Evolutionary conservation across 1,140 invertebrate species (phyloP), one percentile per base, ranked within the genome.

Genomic region (Protaetia brevitarsis): DNA sequence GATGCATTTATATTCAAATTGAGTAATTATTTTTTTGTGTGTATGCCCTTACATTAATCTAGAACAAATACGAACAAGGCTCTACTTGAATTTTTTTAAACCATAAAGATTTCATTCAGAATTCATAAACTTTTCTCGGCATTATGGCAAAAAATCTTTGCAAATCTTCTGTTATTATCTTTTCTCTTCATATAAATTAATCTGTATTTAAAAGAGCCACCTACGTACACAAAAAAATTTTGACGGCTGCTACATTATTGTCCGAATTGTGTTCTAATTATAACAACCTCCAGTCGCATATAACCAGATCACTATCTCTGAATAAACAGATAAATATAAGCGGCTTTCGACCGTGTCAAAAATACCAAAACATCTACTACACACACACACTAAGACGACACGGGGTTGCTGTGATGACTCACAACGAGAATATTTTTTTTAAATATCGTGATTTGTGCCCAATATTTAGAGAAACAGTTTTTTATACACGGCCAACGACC

Each of bases 391-490:
- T n/a, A n/a, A n/a, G n/a, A n/a, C n/a, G n/a, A n/a, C n/a, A n/a
- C 13, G 41, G 41, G 6, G 21, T 51, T 37, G 13, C 26, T 51
- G 41, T 51, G 41, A 51, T 51, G 41, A 51, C 26, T 51, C 41
- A 51, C 19, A 26, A 51, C 26, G 5, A 16, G 41, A 51, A 19
- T 51, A 10, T 45, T 23, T 16, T 7, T 8, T 51, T 19, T 51
- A 51, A 51, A 51, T 51, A 51, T 51, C 41, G 26, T 51, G 41
- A 51, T 51, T 51, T 51, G 19, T 51, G 41, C 26, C 21, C 19
- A 51, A 51, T 51, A 51, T 23, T 51, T 51, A 51, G 41, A 2
- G 41, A 51, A 16, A 51, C 26, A 3, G n/a, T 37, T 37, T 51
- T 51, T 51, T 23, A 51, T 16, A n/a, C 37, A 41, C 26, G 26